Conservation (phyloP, 2,797 vertebrate genomes). For the Melanotaenia parkinsoni region DNA sequence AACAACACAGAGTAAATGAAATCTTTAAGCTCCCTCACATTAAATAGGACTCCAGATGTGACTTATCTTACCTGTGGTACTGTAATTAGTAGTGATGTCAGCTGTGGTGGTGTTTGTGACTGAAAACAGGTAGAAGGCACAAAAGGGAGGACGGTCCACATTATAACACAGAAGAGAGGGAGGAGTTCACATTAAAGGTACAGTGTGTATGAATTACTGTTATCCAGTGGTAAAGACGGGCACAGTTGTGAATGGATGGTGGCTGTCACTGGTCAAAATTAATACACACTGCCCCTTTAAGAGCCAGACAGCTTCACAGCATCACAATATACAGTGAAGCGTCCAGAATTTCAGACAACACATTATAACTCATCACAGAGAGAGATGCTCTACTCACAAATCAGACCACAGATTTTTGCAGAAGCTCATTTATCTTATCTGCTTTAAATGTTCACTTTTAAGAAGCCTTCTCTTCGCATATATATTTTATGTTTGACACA, state of each 20-base stretch:
- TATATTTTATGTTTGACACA: too few species aligned
- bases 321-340: slow-evolving; percentile 20
- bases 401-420: too few species aligned
- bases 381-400: too few species aligned
- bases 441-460: too few species aligned
- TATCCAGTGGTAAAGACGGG: background rate
- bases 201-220: background rate
- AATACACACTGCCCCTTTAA: slow-evolving; percentile 4
- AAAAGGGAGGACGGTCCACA: slow-evolving; percentile 42
- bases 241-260: too few species aligned
- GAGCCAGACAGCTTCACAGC: slow-evolving; percentile 41
- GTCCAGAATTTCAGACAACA: slow-evolving; percentile 40
- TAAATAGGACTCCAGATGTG: background rate
- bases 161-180: slow-evolving; percentile 56
- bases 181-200: slow-evolving; percentile 24
- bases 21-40: background rate
- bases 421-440: too few species aligned
- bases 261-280: too few species aligned
- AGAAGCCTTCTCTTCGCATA: too few species aligned
- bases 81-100: slow-evolving; percentile 17
- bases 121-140: slow-evolving; percentile 70
- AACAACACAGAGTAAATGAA: slow-evolving; percentile 1
- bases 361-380: background rate
- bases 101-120: slow-evolving; percentile 54
- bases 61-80: slow-evolving; percentile 70